Percentiles rank a stretch among this genome's conserved stretches.
Conservation (phyloP, 2,797 vertebrate genomes). For the Pseudochaenichthys georgianus region DNA sequence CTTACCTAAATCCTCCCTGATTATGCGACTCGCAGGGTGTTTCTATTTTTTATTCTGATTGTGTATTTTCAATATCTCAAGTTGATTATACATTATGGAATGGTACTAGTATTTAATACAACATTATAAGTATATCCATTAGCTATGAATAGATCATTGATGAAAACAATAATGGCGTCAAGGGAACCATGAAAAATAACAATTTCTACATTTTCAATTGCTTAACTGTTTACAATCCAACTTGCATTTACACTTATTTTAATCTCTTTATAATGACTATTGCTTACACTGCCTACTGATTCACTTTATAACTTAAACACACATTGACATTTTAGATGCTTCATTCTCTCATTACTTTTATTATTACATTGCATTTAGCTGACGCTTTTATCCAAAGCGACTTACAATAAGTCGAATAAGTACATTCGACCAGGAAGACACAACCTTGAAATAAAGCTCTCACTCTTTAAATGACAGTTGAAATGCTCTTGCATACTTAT, state of each 20-base stretch:
- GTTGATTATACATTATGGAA: not conserved
- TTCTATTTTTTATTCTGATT: not conserved
- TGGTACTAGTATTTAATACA: not conserved
- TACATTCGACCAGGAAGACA: too few relatives aligned
- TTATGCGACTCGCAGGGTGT: not conserved
- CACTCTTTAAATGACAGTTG: too few relatives aligned
- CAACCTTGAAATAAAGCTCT: too few relatives aligned
- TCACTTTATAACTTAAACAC: not conserved
- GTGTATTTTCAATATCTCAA: not conserved
- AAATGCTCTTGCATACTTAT: too few relatives aligned
- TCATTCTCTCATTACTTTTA: too few relatives aligned
- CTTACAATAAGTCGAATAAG: too few relatives aligned
- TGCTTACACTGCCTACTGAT: not conserved
- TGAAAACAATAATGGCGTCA: not conserved
- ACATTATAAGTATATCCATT: not conserved
- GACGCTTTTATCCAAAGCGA: too few relatives aligned
- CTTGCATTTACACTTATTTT: not conserved
- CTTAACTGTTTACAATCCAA: not conserved
- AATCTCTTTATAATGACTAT: not conserved
- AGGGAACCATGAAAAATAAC: not conserved
- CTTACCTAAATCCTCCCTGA: conserved; percentile 8
- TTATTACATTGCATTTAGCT: too few relatives aligned
- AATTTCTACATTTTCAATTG: not conserved
- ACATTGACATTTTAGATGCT: not conserved
- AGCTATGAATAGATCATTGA: too few relatives aligned